Conservation (phyloP, 2,113 vertebrate genomes). For the Dinomys branickii region DNA sequence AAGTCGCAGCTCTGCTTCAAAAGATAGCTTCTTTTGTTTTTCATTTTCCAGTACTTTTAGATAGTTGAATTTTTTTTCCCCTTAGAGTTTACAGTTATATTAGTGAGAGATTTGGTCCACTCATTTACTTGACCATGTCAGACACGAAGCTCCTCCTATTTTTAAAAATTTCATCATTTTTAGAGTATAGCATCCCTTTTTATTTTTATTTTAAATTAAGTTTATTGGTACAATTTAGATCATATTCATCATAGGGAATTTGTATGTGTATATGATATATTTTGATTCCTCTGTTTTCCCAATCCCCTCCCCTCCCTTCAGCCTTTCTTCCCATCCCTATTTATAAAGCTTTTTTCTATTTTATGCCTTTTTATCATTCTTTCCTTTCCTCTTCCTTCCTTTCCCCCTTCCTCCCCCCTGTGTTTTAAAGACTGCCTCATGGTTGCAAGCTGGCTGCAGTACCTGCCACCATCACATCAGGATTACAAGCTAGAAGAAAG, state of each 20-base stretch:
- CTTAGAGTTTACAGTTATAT: neutral
- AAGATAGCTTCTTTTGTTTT: neutral
- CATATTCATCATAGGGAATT: too few relatives aligned
- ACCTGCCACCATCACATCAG: neutral
- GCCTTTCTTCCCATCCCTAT: too few relatives aligned
- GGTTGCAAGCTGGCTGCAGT: neutral
- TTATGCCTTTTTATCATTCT: too few relatives aligned
- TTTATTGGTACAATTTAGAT: too few relatives aligned
- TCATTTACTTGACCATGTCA: neutral
- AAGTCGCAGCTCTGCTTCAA: neutral
- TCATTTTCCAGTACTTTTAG: neutral
- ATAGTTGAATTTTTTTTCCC: conserved; percentile 26
- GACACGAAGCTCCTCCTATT: neutral
- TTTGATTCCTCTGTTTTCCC: too few relatives aligned
- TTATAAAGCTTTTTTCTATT: too few relatives aligned
- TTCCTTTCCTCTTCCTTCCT: too few relatives aligned
- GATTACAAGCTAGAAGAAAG: neutral
- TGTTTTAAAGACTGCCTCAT: neutral
- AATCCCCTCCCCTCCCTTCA: too few relatives aligned
- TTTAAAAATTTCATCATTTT: neutral
- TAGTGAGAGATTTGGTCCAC: neutral
- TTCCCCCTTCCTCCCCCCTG: too few relatives aligned
- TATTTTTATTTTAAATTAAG: too few relatives aligned
- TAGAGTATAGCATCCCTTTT: neutral
- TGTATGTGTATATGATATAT: too few relatives aligned